Base-by-base conservation (phyloP, 2,113 vertebrate species). In the Turdus rufiventris region DNA sequence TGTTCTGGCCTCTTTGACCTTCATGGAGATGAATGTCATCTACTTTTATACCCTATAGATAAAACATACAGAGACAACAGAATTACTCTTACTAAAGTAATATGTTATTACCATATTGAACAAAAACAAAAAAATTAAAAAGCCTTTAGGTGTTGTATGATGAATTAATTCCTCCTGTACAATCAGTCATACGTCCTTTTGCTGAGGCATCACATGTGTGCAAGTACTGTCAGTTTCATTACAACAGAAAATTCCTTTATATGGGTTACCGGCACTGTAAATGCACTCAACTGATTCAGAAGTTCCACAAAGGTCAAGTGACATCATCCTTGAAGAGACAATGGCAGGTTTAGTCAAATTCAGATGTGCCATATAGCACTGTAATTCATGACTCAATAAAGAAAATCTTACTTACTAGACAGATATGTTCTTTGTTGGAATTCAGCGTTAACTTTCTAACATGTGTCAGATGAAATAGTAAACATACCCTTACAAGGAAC, bases 381-480 rank as follows among this genome's bases (percentile, higher is more conserved):
- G 14, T 36, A 91, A 80, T 53, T 42, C 7, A 18, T 48, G 18
- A 42, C 18, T 78, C 36, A 26, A 5, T 62, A 47, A 51, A 71
- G 42, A 7, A 83, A 75, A 10, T 15, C 9, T 15, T 20, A 25
- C 6, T 42, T 86, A 14, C 21, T 38, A 34, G 13, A 4, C 48
- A 71, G 3, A 0, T 33, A 6, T 5, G 3, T 54, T 53, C 6
- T 43, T 48, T 47, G 1, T 24, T 66, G 74, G 17, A 6, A 18
- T 76, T 60, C 62, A 71, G 12, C 38, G 23, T 12, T 33, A 34
- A 31, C 28, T 66, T 12, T 14, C 15, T 53, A 57, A 42, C 43
- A 24, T 0, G 0, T 40, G 14, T 43, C 28, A 68, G 5, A 4
- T n/a, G 17, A 62, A 70, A 70, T 13, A 47, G 5, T 38, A 29